phyloP scores from a whole-genome alignment of 37 sponge, comb jelly and placozoan genomes.

The Tethya wilhelma region DNA sequence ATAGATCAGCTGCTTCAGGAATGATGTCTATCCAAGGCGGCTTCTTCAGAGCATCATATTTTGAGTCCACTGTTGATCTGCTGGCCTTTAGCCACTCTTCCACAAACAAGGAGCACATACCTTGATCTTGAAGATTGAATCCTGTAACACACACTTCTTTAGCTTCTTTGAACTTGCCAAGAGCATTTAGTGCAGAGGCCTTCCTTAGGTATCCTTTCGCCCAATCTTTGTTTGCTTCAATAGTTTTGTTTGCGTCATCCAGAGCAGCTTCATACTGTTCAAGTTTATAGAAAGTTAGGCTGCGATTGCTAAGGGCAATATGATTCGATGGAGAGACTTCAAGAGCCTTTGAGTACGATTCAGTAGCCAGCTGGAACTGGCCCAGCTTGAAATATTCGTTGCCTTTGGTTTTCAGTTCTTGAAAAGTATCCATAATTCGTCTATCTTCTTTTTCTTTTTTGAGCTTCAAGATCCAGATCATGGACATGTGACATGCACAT shows the following conservation, averaged over 20 bases:
- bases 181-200: conserved; percentile 20
- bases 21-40: conserved; percentile 9
- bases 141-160: conserved; percentile 9
- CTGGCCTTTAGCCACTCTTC: conserved; percentile 23
- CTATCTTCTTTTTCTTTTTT: too few species aligned
- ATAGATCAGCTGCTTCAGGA: conserved; percentile 16
- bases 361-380: conserved; percentile 1
- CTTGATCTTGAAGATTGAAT: conserved; percentile 13
- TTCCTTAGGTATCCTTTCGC: conserved; percentile 7
- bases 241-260: conserved; percentile 16
- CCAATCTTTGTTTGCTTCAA: background rate
- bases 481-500: too few species aligned
- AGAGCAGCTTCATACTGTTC: conserved; percentile 10
- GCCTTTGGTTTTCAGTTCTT: conserved; percentile 21
- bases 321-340: conserved; percentile 2
- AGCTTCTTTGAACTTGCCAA: conserved; percentile 4
- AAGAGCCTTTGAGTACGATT: conserved; percentile 14
- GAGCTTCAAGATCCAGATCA: too few species aligned
- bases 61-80: background rate
- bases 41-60: conserved; percentile 21
- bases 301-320: conserved; percentile 16
- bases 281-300: conserved; percentile 8
- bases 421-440: background rate
- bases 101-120: background rate
- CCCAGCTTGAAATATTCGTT: conserved; percentile 2